Evolutionary conservation across 2,888 invertebrate species (phyloP), one percentile per base, ranked within the genome.

Genomic region (Diaphora mendica): DNA sequence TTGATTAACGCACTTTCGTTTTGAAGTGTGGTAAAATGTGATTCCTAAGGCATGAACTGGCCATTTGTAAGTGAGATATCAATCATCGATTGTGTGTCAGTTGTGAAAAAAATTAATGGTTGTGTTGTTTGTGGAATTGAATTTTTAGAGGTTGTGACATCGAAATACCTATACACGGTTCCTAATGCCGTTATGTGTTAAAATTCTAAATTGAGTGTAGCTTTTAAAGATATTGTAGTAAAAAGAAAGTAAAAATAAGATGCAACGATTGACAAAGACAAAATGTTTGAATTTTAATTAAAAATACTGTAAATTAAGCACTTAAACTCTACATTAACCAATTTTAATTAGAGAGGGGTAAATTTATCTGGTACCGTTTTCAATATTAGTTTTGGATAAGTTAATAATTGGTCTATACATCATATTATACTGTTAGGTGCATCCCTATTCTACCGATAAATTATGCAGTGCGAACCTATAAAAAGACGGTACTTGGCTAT

Each of bases 111-210:
- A 76, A 77, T 33, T 68, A 76, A 77, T 79, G 59, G 51, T 48
- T 72, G 64, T 74, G 76, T 71, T 82, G 59, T 80, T 80, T 23
- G 48, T 70, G 9, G 64, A 72, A 68, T 62, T 66, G 64, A 64
- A 68, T 75, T 62, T 80, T 79, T 79, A 35, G 73, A 74, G 77
- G 62, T 81, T 78, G 67, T 86, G 83, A 85, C 83, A 86, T 79
- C 78, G 72, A 82, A 83, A 77, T 65, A 70, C 71, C 71, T 82
- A 78, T 82, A 82, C 71, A 79, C 72, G 68, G 69, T 62, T 65
- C 23, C 30, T 55, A n/a, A 68, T 79, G 67, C 86, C 86, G 86
- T 86, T 86, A 86, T 70, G 76, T 80, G 85, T 78, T 82, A 85
- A 86, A 81, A 80, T 81, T 79, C 77, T 68, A 71, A 77, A 78